phyloP scores from a whole-genome alignment of 2,797 vertebrate species.

The Discoglossus pictus region DNA sequence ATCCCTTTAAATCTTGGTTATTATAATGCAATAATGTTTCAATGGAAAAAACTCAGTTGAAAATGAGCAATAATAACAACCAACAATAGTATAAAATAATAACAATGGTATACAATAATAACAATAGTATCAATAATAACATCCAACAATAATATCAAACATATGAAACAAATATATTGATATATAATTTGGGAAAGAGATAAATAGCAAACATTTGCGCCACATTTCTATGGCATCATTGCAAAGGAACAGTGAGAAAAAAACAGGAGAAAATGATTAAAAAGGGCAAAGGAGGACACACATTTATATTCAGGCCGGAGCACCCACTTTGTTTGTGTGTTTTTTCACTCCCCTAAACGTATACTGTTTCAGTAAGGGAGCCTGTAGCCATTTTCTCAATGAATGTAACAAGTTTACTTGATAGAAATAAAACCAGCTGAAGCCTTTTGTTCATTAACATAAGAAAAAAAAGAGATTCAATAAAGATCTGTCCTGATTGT shows the following conservation, averaged over 20 bases:
- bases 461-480: constrained; percentile 33
- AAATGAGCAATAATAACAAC: no score
- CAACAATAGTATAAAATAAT: no score
- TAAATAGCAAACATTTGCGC: no score
- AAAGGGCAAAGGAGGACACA: constrained; percentile 43
- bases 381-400: constrained; percentile 35
- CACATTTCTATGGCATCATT: not conserved
- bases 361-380: constrained; percentile 22
- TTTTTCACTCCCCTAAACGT: constrained; percentile 12
- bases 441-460: constrained; percentile 39
- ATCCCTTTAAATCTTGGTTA: no score
- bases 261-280: not conserved
- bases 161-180: no score
- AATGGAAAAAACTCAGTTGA: no score
- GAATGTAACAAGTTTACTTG: constrained; percentile 44
- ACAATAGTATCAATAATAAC: no score
- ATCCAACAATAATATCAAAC: no score
- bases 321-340: constrained; percentile 37
- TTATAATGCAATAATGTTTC: no score
- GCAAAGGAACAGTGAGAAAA: not conserved
- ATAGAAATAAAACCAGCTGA: constrained; percentile 40
- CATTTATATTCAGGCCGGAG: constrained; percentile 27
- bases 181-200: no score
- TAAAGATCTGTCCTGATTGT: constrained; percentile 47
- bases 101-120: no score